Evolutionary conservation across 2,888 invertebrate genomes (phyloP), one percentile per base, ranked within the genome.

Genomic region (Disparrhopalites patrizii): DNA sequence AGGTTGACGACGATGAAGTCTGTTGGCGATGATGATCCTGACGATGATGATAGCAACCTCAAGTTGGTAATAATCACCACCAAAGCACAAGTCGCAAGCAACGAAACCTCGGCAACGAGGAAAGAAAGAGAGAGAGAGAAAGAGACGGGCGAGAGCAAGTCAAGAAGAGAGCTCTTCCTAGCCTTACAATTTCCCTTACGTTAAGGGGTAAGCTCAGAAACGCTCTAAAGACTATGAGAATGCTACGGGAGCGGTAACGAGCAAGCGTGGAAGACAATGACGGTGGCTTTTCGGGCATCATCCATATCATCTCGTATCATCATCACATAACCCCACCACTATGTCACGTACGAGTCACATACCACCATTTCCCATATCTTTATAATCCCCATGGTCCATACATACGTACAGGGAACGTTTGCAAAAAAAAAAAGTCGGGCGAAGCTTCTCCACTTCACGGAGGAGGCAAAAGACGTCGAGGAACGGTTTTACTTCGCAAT

Each of bases 21-120:
- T 60, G 43, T 61, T 38, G 25, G 58, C 20, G 65, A 50, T 66
- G 68, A 55, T 61, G 68, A 50, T 65, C 61, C 67, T 58, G 40
- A 56, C 55, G 68, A 62, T 68, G 68, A 62, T 68, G 68, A 68
- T 68, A 65, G 61, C 65, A 58, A 62, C 61, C 50, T 68, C 61
- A 65, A 62, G 56, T 65, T 68, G 55, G 68, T 55, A 65, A 61
- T 68, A 67, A 67, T 65, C 67, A 60, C 61, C 67, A 63, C 67
- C 62, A 50, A 57, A 61, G 61, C 38, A 36, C 51, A 61, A 66
- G 51, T 61, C 61, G 50, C 51, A 51, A 61, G 61, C 36, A 61
- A 61, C 61, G 51, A 61, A 50, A 61, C 50, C 61, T 61, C 31
- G 36, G 51, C 51, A 52, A 51, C 33, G 51, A 51, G 31, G 52